A percentile compares a stretch with the other conserved stretches of the same genome.
These are phyloP conservation scores for Drosophila pallidifrons DNA, from an alignment of 1,140 invertebrate species.

Conservation along the genomic window DNA sequence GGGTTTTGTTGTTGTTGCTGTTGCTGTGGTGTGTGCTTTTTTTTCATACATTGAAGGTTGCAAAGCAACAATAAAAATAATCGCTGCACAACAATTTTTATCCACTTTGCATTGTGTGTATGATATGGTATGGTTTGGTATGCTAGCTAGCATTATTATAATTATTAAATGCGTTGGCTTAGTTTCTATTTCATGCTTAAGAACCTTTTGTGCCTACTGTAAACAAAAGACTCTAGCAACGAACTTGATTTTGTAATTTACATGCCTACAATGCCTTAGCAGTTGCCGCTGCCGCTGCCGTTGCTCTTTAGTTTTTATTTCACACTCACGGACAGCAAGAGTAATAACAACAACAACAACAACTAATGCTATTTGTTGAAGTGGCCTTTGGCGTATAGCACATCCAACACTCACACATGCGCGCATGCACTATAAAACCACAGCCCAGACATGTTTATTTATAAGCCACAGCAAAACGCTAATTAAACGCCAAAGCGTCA, in stretches of 20 bases:
- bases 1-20: conserved; percentile 46
- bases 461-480: conserved; percentile 65
- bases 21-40: no score
- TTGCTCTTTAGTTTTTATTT: conserved; percentile 66
- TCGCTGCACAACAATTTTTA: conserved; percentile 36
- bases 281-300: conserved; percentile 16
- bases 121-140: conserved; percentile 28
- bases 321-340: conserved; percentile 71
- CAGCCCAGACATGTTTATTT: conserved; percentile 60
- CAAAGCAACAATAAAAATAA: conserved; percentile 25
- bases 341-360: conserved; percentile 36
- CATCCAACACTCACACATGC: conserved; percentile 36
- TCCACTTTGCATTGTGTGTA: conserved; percentile 41
- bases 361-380: conserved; percentile 23
- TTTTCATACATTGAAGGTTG: conserved; percentile 53
- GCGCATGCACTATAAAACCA: conserved; percentile 56
- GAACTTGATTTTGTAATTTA: conserved; percentile 83
- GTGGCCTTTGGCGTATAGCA: conserved; percentile 71
- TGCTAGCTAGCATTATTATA: conserved; percentile 29
- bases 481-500: conserved; percentile 60
- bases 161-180: conserved; percentile 56
- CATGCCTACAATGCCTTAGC: conserved; percentile 54
- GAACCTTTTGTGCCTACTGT: conserved; percentile 72
- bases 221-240: conserved; percentile 78
- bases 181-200: conserved; percentile 68